Base-by-base conservation (phyloP, 2,888 invertebrate genomes). In the Aleiodes alternator region DNA sequence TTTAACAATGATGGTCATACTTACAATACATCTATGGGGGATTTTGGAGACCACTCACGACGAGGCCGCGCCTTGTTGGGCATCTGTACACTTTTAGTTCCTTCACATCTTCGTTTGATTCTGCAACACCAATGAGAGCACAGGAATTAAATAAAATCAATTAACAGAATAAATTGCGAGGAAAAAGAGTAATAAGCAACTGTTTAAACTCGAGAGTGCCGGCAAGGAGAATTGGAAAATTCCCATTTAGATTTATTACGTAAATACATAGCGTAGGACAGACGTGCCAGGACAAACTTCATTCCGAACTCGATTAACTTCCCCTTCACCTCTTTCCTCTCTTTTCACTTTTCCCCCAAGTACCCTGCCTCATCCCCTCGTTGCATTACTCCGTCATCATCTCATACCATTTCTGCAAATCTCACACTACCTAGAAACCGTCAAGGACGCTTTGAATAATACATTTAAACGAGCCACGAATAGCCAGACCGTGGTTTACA, bases 11-110 rank as follows among this genome's bases (percentile, higher is more conserved):
- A 34, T 34, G 34, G 51, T 43, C 34, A 68, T 82, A 87, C 88
- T 88, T 76, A 88, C 88, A 87, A 85, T 82, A 87, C 87, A 87
- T 87, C 84, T 84, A 87, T 85, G 76, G 86, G 85, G 83, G 85
- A 87, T 82, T 84, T 84, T 82, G 85, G 83, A 82, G 84, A 84
- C 88, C 87, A 87, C 85, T 87, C 86, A 83, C 83, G 87, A 86
- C 86, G 87, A 85, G 86, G 85, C 87, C 87, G 84, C 79, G 84
- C 84, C 85, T 88, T 85, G 83, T 82, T 83, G 85, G 86, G 85
- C 87, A 88, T 88, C 82, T 85, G 85, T 80, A 78, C 76, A 82
- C 29, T 57, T 76, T 82, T 81, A 69, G 64, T 78, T 71, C 78
- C 75, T 87, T 68, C 84, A 86, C 87, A 87, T 87, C 76, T 78